phyloP scores from a whole-genome alignment of 2,888 invertebrate species.

The Drosophila pullipes region DNA sequence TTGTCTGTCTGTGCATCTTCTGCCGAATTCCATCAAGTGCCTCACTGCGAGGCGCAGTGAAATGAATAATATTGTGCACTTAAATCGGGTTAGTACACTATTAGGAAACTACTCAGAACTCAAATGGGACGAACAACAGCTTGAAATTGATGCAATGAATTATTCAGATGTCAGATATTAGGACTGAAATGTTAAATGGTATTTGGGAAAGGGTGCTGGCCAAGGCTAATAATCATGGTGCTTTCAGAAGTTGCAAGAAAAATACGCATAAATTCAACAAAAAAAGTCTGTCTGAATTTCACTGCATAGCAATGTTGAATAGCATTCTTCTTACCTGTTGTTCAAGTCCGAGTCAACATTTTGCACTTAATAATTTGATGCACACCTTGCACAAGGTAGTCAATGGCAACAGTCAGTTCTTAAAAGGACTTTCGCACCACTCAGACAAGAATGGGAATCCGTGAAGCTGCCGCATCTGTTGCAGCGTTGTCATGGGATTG shows the following conservation, averaged over 20 bases:
- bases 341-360: slow-evolving; percentile 1
- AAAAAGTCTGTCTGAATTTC: not conserved
- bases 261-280: not conserved
- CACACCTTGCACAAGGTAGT: slow-evolving; percentile 9
- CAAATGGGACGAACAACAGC: not conserved
- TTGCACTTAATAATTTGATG: slow-evolving; percentile 15
- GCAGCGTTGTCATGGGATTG: slow-evolving; percentile 35
- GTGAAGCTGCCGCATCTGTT: slow-evolving; percentile 30
- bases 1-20: slow-evolving; percentile 19
- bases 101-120: not conserved
- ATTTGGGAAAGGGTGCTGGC: not conserved
- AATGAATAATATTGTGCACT: slow-evolving; percentile 20
- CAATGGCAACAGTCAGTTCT: slow-evolving; percentile 18
- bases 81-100: slow-evolving; percentile 16
- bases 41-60: slow-evolving; percentile 4
- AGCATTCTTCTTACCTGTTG: not conserved
- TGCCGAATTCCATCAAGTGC: slow-evolving; percentile 37
- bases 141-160: not conserved
- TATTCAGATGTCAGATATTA: not conserved
- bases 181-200: not conserved
- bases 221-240: not conserved
- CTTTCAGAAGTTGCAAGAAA: not conserved
- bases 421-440: slow-evolving; percentile 28
- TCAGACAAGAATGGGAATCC: not conserved
- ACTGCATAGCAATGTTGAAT: not conserved